Percentiles rank a stretch among this genome's conserved stretches.
Conservation (phyloP, 2,113 vertebrate species). For the Tauraco erythrolophus region DNA sequence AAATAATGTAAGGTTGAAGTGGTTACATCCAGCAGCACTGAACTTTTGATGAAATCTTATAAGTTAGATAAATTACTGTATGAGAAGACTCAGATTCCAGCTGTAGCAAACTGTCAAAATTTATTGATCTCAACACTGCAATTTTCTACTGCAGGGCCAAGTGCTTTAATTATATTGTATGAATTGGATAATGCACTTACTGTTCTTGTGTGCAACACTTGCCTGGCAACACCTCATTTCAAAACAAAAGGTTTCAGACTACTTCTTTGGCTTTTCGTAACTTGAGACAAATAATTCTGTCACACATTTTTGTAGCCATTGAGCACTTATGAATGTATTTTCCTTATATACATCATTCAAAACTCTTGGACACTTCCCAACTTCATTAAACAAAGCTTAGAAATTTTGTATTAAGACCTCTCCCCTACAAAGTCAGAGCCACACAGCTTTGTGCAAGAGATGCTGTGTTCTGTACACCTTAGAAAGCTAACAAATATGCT, state of each 20-base stretch:
- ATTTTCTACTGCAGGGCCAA: not conserved
- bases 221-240: not conserved
- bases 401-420: not conserved
- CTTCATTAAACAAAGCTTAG: not conserved
- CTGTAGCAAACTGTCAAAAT: not conserved
- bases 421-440: not conserved
- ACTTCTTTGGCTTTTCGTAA: not conserved
- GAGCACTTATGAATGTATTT: not conserved
- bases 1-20: constrained; percentile 14
- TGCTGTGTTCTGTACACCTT: not conserved
- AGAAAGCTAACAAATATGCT: not conserved
- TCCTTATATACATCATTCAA: not conserved
- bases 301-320: not conserved
- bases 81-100: not conserved
- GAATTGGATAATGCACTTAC: not conserved
- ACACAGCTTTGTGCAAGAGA: not conserved
- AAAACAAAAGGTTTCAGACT: not conserved
- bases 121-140: not conserved
- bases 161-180: constrained; percentile 5
- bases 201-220: not conserved
- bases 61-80: not conserved
- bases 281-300: not conserved
- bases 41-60: constrained; percentile 2
- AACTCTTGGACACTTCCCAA: not conserved
- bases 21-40: not conserved